Evolutionary conservation across 1,140 invertebrate species (phyloP), one percentile per base, ranked within the genome.

Genomic region (Drosophila biarmipes): DNA sequence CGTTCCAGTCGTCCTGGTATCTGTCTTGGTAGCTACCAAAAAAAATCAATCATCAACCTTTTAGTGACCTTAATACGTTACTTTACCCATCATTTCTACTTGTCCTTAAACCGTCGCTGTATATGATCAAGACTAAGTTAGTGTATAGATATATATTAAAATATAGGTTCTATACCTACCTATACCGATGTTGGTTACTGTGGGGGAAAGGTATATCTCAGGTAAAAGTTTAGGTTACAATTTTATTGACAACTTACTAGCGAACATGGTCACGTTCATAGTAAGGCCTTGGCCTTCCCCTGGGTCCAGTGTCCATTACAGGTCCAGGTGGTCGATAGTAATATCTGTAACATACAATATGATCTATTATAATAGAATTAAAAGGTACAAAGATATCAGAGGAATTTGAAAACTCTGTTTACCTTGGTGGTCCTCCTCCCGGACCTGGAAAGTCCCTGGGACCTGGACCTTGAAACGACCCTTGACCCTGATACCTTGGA

Each of bases 241-340:
- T 43, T 4, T 5, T 6, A 21, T 3, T 21, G 0, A 46, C 4
- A 6, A 5, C 67, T 64, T 51, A 73, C 51, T 37, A 35, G 8
- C 27, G 17, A 43, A 8, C n/a, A 12, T 14, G 37, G 4, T 62
- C n/a, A 2, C 42, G 42, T 1, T 24, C 55, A 43, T 34, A 34
- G 0, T 42, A 24, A 38, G 40, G 31, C 14, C 40, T 29, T n/a
- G 56, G 11, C 15, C 61, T 29, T 24, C 17, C 21, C 15, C 21
- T 29, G 10, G 31, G 10, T 29, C 29, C 58, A 35, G 21, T 17
- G 19, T 19, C 49, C 43, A 10, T 14, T 19, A n/a, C 53, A 38
- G 68, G 31, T 11, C 58, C 10, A 17, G 40, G 17, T 10, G 72
- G 17, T 21, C 34, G 27, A 46, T 56, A 37, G 34, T n/a, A 54